Base-by-base conservation (phyloP, 2,888 invertebrate species). In the Netelia melanura region DNA sequence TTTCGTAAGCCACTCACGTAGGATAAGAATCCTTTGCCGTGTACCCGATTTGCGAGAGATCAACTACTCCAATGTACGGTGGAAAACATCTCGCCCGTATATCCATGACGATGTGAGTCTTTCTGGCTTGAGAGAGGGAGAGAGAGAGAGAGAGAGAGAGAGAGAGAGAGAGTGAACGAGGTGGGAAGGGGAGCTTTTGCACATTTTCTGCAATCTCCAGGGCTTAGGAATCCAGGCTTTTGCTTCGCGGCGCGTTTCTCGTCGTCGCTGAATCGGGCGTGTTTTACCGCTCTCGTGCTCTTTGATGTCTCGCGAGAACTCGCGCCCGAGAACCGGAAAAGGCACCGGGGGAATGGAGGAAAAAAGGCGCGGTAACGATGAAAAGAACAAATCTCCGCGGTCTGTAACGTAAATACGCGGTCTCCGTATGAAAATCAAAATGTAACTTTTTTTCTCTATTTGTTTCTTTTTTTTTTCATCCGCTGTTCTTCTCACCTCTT, bases 11-110 rank as follows among this genome's bases (percentile, higher is more conserved):
- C 81, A 87, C 88, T 90, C 90, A 89, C 90, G 89, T 87, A 86
- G 54, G 62, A 56, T 67, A 74, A 71, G 72, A 88, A 89, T 90
- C 89, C 88, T 89, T 88, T 86, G 87, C 89, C 89, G 89, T 90
- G 90, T 90, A 87, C 89, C 87, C 89, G 89, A 90, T 90, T 90
- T 90, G 87, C 88, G 88, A 86, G 86, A 87, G 86, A 30, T 30
- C 30, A 30, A 30, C 30, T 48, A 48, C 48, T 48, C 10, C 14
- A 14, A 10, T 14, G 48, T 48, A 48, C 10, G 48, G 38, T 52
- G 71, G 43, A 65, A 52, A 76, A 76, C 76, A 76, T 75, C 14
- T 14, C 52, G 64, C 48, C 14, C 52, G 75, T 48, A 75, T 76
- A 43, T 52, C 62, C 38, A 48, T 3, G 48, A 14, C 48, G 14